Base-by-base conservation (phyloP, 2,888 invertebrate species). In the Cerceris rybyensis region DNA sequence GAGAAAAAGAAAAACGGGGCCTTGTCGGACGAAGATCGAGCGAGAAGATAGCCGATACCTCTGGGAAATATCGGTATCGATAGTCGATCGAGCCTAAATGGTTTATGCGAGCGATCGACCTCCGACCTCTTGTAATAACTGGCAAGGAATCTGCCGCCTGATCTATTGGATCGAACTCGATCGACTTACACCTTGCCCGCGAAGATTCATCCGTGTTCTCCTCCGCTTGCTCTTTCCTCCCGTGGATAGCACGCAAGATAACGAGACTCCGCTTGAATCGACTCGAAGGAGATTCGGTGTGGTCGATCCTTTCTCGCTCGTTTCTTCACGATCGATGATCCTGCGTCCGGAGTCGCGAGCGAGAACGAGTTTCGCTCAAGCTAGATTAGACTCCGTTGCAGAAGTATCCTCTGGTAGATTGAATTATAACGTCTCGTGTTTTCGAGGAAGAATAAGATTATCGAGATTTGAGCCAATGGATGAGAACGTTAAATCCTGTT, bases 1-100 rank as follows among this genome's bases (percentile, higher is more conserved):
- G 59, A 65, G 70, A 69, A 68, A 64, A 55, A 75, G 70, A 74
- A 80, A 71, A 75, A 69, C 57, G 77, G 84, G 75, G 78, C 71
- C 81, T 77, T 86, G 86, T 85, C 89, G 83, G 85, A 78, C 71
- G 72, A 75, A 89, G 91, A 92, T 91, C 86, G 85, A 87, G 80
- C 83, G 75, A 75, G 60, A 28, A 86, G 90, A 90, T 90, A 91
- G 85, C 81, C 87, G 88, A 88, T 90, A 89, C 88, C 89, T 89
- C 90, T 91, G 91, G 91, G 92, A 91, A 92, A 91, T 90, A 91
- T 90, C 91, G 89, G 89, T 89, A 91, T 91, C 91, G 91, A 90
- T 89, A 86, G 89, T 87, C 88, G 90, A 91, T 91, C 91, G 88
- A 83, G 87, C 87, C 88, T 90, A 92, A 92, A 91, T 92, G 91